Base-by-base conservation (phyloP, 1,140 invertebrate species). In the Goniozus legneri region DNA sequence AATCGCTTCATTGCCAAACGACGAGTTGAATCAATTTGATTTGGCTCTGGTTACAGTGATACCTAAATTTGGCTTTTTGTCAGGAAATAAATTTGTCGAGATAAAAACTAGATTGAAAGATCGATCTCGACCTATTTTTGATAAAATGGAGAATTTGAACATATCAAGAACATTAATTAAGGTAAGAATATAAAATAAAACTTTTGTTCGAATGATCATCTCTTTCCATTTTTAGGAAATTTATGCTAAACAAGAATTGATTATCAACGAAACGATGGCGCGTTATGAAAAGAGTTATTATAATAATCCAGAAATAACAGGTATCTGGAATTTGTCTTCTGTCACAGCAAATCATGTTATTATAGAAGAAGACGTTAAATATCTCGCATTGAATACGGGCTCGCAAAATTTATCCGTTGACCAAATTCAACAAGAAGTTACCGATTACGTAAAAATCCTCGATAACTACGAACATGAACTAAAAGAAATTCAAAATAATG, bases 51-150 rank as follows among this genome's bases (percentile, higher is more conserved):
- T 58, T 2, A 38, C 51, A 2, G 49, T 56, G 6, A 47, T 73
- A 24, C 63, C 69, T 6, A 67, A 61, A 42, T 48, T 57, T 13
- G 69, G 67, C 30, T 65, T 69, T 21, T 10, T 70, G 0, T 40
- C 47, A 24, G 44, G 34, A 2, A 61, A 67, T 37, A 35, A 18
- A 15, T 52, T 71, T 15, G 45, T 65, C 7, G 50, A 53, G 36
- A 34, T 71, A 4, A 40, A 64, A 3, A 43, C 57, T 0, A 37
- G 42, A 6, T 33, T 69, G 10, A 48, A 7, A 0, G 44, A 59
- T 14, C 16, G 55, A 4, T 3, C 35, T 3, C 46, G 38, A 19
- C 49, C 54, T 0, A 22, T 52, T 21, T 37, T 59, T 27, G 31
- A 47, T 8, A 50, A 62, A 19, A 58, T 44, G 1, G 42, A 54